Evolutionary conservation across 2,888 invertebrate genomes (phyloP), one percentile per base, ranked within the genome.

Genomic region (Caenorhabditis sp.): DNA sequence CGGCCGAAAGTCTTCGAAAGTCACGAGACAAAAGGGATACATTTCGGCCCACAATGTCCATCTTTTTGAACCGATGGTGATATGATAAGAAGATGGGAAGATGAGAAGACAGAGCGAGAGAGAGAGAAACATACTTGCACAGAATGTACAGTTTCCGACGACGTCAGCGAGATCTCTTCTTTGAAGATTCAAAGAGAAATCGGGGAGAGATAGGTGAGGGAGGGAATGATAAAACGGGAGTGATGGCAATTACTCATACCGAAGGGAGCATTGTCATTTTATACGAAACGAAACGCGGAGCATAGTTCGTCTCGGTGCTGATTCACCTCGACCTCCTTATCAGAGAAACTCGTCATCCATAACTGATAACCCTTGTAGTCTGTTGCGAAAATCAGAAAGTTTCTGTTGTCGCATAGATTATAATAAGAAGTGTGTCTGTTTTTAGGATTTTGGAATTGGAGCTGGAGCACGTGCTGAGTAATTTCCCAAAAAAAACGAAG

Each of bases 61-160:
- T 68, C 66, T 68, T 68, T 58, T 68, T 68, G 66, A 68, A 68
- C 66, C 39, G 35, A 32, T 6, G 17, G 27, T 35, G 41, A 55
- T 20, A 26, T 39, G 46, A 55, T 65, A 46, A 48, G 27, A 56
- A 56, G 55, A 65, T 52, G 39, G 32, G 32, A 27, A 50, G 20
- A 58, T 17, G 46, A 46, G n/a, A n/a, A n/a, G 24, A 41, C 30
- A n/a, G 48, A 50, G 30, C 30, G 22, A 22, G 5, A n/a, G 26
- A 52, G 50, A 37, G 35, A 52, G 41, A 30, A 30, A 52, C n/a
- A 30, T 9, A 7, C 17, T 39, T 15, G 30, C 39, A 30, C 17
- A 62, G 45, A 46, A 27, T 27, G 55, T 46, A 37, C 45, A 35
- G 15, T 41, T 22, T 43, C 9, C 0, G 17, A 11, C 17, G 52